phyloP scores from a whole-genome alignment of 2,888 invertebrate genomes.

The Thereva nobilitata region DNA sequence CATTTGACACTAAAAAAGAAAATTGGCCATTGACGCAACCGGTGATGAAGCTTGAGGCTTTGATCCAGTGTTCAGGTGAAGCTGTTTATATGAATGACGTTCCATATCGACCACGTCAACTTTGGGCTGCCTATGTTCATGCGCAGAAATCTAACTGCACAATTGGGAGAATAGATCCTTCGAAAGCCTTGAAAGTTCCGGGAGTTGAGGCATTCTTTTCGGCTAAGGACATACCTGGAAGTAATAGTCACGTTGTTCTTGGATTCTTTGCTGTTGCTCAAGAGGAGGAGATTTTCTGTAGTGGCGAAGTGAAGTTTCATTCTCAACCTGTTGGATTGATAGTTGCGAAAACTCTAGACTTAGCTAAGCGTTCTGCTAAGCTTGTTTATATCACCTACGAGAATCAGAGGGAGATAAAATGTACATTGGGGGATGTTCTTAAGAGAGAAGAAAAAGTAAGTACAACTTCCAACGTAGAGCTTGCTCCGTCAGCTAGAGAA shows the following conservation, averaged over 20 bases:
- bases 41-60: slow-evolving; percentile 69
- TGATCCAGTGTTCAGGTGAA: slow-evolving; percentile 64
- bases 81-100: slow-evolving; percentile 68
- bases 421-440: neutral
- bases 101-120: slow-evolving; percentile 61
- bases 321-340: slow-evolving; percentile 71
- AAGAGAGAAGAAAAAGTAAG: slow-evolving; percentile 10
- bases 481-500: slow-evolving; percentile 43
- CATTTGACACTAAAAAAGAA: slow-evolving; percentile 67
- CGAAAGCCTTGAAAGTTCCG: slow-evolving; percentile 54
- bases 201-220: slow-evolving; percentile 37
- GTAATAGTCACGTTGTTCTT: slow-evolving; percentile 61
- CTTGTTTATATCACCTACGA: slow-evolving; percentile 61
- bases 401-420: slow-evolving; percentile 43
- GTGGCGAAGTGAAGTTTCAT: slow-evolving; percentile 59
- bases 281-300: slow-evolving; percentile 56
- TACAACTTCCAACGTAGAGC: neutral
- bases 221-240: slow-evolving; percentile 68
- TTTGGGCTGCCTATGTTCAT: slow-evolving; percentile 49
- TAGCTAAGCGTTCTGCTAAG: slow-evolving; percentile 65
- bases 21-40: slow-evolving; percentile 75
- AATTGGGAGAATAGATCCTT: slow-evolving; percentile 62
- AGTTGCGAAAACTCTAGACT: slow-evolving; percentile 63
- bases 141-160: slow-evolving; percentile 32
- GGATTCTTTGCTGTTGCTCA: slow-evolving; percentile 26